Evolutionary conservation across 2,888 invertebrate species (phyloP), one percentile per base, ranked within the genome.

Genomic region (Parasteatoda lunata): DNA sequence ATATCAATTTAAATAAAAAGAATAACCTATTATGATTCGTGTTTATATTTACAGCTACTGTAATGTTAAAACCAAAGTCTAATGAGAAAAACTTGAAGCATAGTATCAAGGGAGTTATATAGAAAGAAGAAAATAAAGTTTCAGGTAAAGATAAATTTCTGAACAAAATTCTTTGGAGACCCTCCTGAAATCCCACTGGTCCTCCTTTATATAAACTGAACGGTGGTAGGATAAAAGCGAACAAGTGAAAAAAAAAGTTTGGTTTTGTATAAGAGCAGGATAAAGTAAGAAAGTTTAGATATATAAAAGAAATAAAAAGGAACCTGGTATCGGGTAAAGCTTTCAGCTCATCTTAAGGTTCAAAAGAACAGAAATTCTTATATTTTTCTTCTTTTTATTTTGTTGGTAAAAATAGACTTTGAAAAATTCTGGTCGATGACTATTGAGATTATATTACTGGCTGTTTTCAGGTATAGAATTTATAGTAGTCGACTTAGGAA

Each of bases 211-310:
- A 3, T 68, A 8, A 30, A 59, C 59, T n/a, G 59, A 59, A 59
- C 9, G 11, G 9, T 59, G 30, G 30, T n/a, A 59, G 59, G 59
- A 59, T 13, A 9, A 59, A 59, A 59, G 59, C 8, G 59, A 15
- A 68, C 59, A 30, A 66, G 66, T n/a, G 9, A 68, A 68, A 15
- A 30, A 68, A 68, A 11, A 8, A 59, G 7, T 13, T 30, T 66
- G 51, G 65, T 49, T n/a, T 59, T 51, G 59, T 78, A 78, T 59
- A 70, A 78, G 59, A 69, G 70, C 52, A 45, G 69, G n/a, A 15
- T 47, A 59, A 78, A 78, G 70, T 78, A 78, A 78, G 69, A 54
- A 78, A 70, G 48, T 78, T 70, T 52, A 52, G 5, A 48, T 6
- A 59, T 52, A 54, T 51, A 52, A 47, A 65, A 76, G 65, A 49